Base-by-base conservation (phyloP, 2,888 invertebrate genomes). In the Zygothrica quintamaculata region DNA sequence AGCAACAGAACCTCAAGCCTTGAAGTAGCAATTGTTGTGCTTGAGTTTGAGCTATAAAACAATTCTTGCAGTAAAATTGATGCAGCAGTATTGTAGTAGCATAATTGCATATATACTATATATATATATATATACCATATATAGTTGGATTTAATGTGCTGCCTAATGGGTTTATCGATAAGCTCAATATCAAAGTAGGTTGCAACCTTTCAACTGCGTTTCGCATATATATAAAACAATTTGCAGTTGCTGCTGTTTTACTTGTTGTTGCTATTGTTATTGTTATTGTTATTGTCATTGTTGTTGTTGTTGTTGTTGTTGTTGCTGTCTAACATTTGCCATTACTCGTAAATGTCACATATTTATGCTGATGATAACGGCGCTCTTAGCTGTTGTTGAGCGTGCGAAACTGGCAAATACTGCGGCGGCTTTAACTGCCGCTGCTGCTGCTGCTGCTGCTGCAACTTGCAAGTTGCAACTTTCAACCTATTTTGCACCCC, bases 331-430 rank as follows among this genome's bases (percentile, higher is more conserved):
- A 64, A 52, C 57, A 71, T 72, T 74, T 66, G 64, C 56, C 51
- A 64, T 72, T 66, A 56, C 72, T 71, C 67, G 71, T 53, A 72
- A 74, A 66, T 66, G 62, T 65, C 69, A 69, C 65, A 70, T 67
- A 74, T 71, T 65, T 75, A 65, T 56, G 65, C 56, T 69, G 67
- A 74, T 82, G 78, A 82, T 82, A 84, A 82, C 84, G 84, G 78
- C 66, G 55, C 65, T 64, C 59, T 68, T 52, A 59, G 68, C 65
- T 65, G 53, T 58, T 67, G 46, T 40, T 59, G 74, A 79, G 78
- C 79, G 79, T 79, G 79, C 79, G 81, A 79, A 80, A 74, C 62
- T 66, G 47, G 25, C 60, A 64, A 64, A 40, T 34, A 46, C 47
- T 43, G 53, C 29, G 22, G 33, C 15, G n/a, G 42, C 3, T 1